phyloP scores from a whole-genome alignment of 2,797 vertebrate genomes.

The Myripristis jacobus region DNA sequence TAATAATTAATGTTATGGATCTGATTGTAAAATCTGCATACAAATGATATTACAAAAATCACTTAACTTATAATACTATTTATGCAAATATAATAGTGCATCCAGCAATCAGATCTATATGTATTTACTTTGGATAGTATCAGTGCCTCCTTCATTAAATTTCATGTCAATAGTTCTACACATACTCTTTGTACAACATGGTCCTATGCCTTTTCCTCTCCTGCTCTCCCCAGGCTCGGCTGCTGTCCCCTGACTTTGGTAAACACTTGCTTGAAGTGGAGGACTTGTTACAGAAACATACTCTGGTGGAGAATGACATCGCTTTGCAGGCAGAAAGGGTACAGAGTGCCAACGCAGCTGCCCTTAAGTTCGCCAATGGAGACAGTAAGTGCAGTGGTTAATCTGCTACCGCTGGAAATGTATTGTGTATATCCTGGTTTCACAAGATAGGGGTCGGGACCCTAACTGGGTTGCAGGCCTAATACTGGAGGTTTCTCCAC shows the following conservation, averaged over 20 bases:
- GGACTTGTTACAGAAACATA: constrained; percentile 94
- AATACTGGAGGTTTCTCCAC: not conserved
- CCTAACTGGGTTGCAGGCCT: not conserved
- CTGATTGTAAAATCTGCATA: not conserved
- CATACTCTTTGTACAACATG: not conserved
- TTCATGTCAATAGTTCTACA: not conserved
- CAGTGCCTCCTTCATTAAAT: not conserved
- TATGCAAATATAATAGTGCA: not conserved
- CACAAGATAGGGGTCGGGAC: constrained; percentile 2
- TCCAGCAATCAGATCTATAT: not conserved
- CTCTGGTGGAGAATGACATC: constrained; percentile 92
- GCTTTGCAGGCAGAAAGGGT: constrained; percentile 92
- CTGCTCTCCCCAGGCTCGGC: constrained; percentile 81
- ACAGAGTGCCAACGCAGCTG: constrained; percentile 83
- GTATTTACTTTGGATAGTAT: not conserved
- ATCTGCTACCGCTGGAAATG: not conserved
- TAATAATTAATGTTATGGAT: not conserved
- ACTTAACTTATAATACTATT: too few species aligned
- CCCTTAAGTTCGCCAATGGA: constrained; percentile 88
- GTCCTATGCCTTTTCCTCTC: not conserved
- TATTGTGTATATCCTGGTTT: not conserved
- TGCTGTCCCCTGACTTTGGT: constrained; percentile 91
- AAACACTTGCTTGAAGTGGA: constrained; percentile 97
- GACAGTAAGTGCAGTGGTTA: constrained; percentile 85
- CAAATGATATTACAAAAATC: too few species aligned